Evolutionary conservation across 1,140 invertebrate species (phyloP).

Genomic region (Drosophila subobscura): DNA sequence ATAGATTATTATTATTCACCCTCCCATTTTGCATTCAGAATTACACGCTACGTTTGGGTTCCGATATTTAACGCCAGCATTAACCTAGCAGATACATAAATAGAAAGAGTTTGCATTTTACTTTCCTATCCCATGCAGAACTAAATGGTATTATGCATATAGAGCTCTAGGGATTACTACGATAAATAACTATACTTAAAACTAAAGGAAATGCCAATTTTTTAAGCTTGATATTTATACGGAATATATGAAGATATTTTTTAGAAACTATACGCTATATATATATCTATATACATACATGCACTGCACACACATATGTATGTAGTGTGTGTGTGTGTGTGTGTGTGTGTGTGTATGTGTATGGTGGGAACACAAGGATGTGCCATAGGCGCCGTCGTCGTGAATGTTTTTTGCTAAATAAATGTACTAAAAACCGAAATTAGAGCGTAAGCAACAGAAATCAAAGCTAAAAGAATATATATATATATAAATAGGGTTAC

Average conservation of each 20-base stretch:
- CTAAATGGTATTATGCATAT: slow-evolving; percentile 52
- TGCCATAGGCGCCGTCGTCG: slow-evolving; percentile 69
- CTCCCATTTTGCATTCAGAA: no score
- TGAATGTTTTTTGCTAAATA: slow-evolving; percentile 63
- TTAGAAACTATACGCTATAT: slow-evolving; percentile 75
- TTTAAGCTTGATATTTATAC: slow-evolving; percentile 66
- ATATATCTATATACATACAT: slow-evolving; percentile 26
- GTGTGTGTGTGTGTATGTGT: slow-evolving; percentile 25
- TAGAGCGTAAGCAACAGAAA: slow-evolving; percentile 47
- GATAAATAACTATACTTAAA: slow-evolving; percentile 30
- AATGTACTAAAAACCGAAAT: slow-evolving; percentile 52
- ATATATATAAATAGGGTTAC: background rate
- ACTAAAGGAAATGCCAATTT: slow-evolving; percentile 74
- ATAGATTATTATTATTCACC: slow-evolving; percentile 1
- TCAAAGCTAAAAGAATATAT: slow-evolving; percentile 34
- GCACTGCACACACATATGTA: slow-evolving; percentile 10
- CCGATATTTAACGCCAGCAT: no score
- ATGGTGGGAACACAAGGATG: slow-evolving; percentile 58
- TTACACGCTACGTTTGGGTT: no score
- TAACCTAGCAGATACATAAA: no score
- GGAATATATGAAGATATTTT: slow-evolving; percentile 71
- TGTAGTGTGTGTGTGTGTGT: slow-evolving; percentile 25
- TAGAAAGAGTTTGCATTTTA: slow-evolving; percentile 33
- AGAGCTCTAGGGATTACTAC: slow-evolving; percentile 22
- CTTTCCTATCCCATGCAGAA: slow-evolving; percentile 36